These are phyloP conservation scores for Papilio xuthus DNA, from an alignment of 1,140 invertebrate species.

Conservation along the genomic window DNA sequence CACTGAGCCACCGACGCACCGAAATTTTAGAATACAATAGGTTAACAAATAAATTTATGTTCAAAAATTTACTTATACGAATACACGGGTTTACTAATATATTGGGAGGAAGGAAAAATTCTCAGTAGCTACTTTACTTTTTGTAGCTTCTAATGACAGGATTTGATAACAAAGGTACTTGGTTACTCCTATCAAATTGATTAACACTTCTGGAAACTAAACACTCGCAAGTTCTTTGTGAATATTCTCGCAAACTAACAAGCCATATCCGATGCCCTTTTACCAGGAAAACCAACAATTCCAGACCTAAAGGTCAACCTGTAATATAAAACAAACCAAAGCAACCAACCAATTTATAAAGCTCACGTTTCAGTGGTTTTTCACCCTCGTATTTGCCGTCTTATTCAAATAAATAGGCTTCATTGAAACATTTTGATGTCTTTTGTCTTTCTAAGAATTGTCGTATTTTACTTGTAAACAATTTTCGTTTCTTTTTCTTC, in stretches of 20 bases:
- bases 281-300: neutral
- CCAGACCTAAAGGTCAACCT: neutral
- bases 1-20: too few species aligned
- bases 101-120: too few species aligned
- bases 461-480: neutral
- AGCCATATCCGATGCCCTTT: neutral
- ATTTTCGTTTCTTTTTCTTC: neutral
- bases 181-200: neutral
- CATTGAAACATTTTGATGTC: constrained; percentile 5
- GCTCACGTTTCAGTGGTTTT: constrained; percentile 16
- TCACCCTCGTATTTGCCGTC: neutral
- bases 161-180: neutral
- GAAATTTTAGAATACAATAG: too few species aligned
- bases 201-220: constrained; percentile 8
- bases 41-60: too few species aligned
- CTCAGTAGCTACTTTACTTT: too few species aligned
- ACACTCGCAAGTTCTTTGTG: neutral
- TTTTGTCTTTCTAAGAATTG: neutral
- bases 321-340: constrained; percentile 13
- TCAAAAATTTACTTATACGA: too few species aligned
- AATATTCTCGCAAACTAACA: neutral
- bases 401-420: neutral
- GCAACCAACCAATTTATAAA: neutral
- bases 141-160: neutral
- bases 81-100: too few species aligned